Evolutionary conservation across 1,140 invertebrate genomes (phyloP), one percentile per base, ranked within the genome.

Genomic region (Brachionus calyciflorus): DNA sequence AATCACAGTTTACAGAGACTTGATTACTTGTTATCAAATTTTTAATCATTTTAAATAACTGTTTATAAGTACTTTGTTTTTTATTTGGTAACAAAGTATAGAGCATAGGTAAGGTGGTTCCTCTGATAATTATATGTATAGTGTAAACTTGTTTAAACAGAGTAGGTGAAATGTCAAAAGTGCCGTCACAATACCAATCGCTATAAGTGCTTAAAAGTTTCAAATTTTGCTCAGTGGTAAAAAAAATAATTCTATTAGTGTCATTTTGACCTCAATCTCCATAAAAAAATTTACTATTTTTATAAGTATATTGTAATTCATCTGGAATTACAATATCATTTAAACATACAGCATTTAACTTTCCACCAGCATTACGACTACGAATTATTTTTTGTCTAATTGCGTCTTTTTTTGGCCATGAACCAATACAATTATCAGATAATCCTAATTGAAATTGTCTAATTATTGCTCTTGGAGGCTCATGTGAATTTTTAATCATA

Each of bases 81-180:
- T 55, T 26, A 26, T 55, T 55, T 26, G 51, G 51, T 14, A 55
- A 26, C 24, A 55, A 28, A 14, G 51, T 24, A 28, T 55, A 55
- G 3, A 55, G 14, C 51, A 55, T 1, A 9, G 51, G 51, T 6
- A 55, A 14, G 14, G 9, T 55, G 6, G 51, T 55, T 26, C 51
- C 51, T 6, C 51, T 3, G 14, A 55, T 24, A 9, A 55, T 24
- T 5, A 55, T 55, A 26, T 55, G 51, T 14, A 55, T 28, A 3
- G 51, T 55, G 24, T 26, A 55, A 6, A 55, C 51, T 28, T 55
- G 51, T 55, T 55, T 55, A 55, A 55, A 55, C 3, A 55, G 19
- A 55, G 51, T 30, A 12, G 51, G 51, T 14, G 19, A 55, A 28
- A 55, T 28, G 14, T 26, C 24, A 55, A 55, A 55, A 26, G 51